Evolutionary conservation across 2,113 vertebrate genomes (phyloP).

Genomic region (Nanger granti): DNA sequence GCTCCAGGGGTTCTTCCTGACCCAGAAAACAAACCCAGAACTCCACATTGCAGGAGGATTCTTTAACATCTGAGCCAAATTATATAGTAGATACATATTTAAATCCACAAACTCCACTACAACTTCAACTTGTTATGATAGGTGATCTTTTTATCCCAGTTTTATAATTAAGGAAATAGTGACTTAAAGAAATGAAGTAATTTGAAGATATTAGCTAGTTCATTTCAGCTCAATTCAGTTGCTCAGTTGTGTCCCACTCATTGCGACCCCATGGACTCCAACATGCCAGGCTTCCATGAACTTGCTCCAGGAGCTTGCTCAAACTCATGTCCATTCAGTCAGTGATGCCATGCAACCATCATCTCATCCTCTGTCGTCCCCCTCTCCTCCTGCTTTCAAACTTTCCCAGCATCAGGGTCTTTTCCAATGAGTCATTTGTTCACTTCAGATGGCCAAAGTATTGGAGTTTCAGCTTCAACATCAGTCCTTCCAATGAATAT

Average conservation of each 20-base stretch:
- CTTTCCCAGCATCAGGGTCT: background rate
- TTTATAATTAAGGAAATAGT: background rate
- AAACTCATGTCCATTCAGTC: background rate
- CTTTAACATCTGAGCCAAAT: background rate
- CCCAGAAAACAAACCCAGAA: background rate
- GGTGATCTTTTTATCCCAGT: background rate
- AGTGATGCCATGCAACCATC: background rate
- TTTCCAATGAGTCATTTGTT: background rate
- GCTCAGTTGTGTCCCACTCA: background rate
- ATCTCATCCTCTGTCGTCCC: background rate
- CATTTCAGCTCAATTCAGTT: background rate
- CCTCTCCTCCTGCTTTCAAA: background rate
- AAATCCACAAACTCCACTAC: background rate
- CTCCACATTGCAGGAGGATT: background rate
- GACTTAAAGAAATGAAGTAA: background rate
- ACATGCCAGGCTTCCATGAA: background rate
- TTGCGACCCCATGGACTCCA: background rate
- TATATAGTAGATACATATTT: background rate
- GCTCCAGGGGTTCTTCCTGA: background rate
- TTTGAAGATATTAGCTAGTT: background rate
- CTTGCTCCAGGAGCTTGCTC: background rate
- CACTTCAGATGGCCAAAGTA: background rate
- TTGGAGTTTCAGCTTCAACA: background rate
- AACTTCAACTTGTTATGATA: background rate
- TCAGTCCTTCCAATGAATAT: background rate